Percentiles rank a stretch among this genome's conserved stretches.
Conservation (phyloP, 1,140 invertebrate genomes). For the Drosophila orosa region DNA sequence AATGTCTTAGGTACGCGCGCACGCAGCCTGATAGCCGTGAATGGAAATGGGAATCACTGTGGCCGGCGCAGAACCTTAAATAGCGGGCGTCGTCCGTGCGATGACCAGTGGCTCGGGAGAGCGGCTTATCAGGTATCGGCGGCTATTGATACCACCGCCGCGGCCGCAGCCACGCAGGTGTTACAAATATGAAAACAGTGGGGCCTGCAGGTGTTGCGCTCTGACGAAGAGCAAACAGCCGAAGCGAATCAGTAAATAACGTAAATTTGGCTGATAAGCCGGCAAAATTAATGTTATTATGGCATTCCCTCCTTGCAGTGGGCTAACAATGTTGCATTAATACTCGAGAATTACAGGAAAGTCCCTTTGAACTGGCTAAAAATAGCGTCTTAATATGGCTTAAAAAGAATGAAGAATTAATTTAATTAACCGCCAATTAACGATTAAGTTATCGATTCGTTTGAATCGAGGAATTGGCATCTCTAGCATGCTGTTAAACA, state of each 20-base stretch:
- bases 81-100: constrained; percentile 42
- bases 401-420: neutral
- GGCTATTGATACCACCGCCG: constrained; percentile 57
- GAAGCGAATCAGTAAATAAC: constrained; percentile 53
- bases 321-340: constrained; percentile 6
- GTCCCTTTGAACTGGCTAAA: neutral
- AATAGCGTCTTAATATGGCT: neutral
- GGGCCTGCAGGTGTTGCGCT: constrained; percentile 55
- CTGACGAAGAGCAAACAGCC: constrained; percentile 41
- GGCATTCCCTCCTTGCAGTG: neutral
- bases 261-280: constrained; percentile 46
- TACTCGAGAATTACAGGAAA: neutral
- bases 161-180: constrained; percentile 57
- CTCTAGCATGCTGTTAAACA: constrained; percentile 1
- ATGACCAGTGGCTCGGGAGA: constrained; percentile 47
- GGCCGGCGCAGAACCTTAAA: constrained; percentile 53
- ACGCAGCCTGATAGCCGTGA: constrained; percentile 43
- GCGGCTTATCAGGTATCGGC: constrained; percentile 56
- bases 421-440: constrained; percentile 1
- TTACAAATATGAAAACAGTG: constrained; percentile 55
- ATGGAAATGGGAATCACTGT: constrained; percentile 65
- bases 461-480: neutral
- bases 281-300: constrained; percentile 17
- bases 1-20: constrained; percentile 25
- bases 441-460: neutral